These are phyloP conservation scores for Steinernema hermaphroditum DNA, from an alignment of 2,888 invertebrate genomes.

Conservation along the genomic window DNA sequence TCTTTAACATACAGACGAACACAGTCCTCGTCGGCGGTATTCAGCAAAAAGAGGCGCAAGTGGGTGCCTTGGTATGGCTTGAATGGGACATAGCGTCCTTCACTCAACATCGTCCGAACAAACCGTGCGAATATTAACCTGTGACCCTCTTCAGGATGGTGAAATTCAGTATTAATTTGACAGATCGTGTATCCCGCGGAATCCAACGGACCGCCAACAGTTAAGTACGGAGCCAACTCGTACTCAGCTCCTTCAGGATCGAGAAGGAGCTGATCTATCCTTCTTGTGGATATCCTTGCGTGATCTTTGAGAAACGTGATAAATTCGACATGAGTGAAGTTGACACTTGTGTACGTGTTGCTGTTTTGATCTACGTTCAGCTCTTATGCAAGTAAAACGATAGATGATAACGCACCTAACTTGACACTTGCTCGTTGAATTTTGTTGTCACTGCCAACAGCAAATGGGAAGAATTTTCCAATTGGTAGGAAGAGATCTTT, in stretches of 20 bases:
- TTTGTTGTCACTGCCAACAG: too few species aligned
- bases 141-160: not conserved
- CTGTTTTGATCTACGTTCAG: slow-evolving; percentile 10
- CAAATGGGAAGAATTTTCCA: too few species aligned
- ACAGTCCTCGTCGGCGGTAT: too few species aligned
- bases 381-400: too few species aligned
- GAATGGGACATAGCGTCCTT: not conserved
- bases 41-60: too few species aligned
- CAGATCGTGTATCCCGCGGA: not conserved
- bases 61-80: not conserved
- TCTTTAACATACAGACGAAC: too few species aligned
- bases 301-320: not conserved
- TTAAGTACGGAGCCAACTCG: not conserved
- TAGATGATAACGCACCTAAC: too few species aligned
- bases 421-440: too few species aligned
- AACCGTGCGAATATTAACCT: not conserved
- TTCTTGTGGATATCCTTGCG: not conserved
- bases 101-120: not conserved
- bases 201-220: not conserved
- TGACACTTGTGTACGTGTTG: not conserved
- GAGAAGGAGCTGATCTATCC: not conserved
- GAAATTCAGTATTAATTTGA: not conserved
- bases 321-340: slow-evolving; percentile 2
- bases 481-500: too few species aligned
- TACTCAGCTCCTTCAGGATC: slow-evolving; percentile 12